Conservation (phyloP, 2,797 vertebrate genomes). For the Clarias pachynema region DNA sequence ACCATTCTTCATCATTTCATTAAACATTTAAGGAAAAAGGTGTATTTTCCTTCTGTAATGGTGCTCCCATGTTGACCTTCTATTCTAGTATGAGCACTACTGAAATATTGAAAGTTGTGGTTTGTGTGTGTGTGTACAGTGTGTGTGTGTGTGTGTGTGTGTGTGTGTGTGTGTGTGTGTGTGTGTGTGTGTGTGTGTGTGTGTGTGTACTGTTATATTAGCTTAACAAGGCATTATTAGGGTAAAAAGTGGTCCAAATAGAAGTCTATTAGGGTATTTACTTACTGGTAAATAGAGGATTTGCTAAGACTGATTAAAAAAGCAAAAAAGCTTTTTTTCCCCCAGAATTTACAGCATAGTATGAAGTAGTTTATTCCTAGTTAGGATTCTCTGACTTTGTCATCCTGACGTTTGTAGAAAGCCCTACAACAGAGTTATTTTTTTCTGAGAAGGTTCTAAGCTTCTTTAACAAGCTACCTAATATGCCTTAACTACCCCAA, state of each 20-base stretch:
- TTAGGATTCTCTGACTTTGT: not conserved
- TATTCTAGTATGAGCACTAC: not conserved
- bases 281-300: not conserved
- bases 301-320: not conserved
- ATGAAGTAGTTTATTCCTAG: not conserved
- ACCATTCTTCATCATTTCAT: conserved; percentile 56
- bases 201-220: not conserved
- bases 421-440: not conserved
- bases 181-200: too few relatives aligned
- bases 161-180: not conserved
- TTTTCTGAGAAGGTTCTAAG: not conserved
- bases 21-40: conserved; percentile 51
- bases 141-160: not conserved
- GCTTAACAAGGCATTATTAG: not conserved
- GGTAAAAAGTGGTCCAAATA: not conserved
- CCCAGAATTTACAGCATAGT: not conserved
- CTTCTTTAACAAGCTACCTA: not conserved
- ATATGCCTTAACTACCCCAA: not conserved
- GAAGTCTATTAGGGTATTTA: not conserved
- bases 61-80: conserved; percentile 1
- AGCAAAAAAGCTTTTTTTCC: not conserved
- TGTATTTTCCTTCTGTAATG: conserved; percentile 38
- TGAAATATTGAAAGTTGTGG: not conserved
- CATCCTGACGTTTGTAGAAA: not conserved
- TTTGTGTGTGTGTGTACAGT: not conserved